phyloP scores from a whole-genome alignment of 2,888 invertebrate genomes.

The Sesia bembeciformis region DNA sequence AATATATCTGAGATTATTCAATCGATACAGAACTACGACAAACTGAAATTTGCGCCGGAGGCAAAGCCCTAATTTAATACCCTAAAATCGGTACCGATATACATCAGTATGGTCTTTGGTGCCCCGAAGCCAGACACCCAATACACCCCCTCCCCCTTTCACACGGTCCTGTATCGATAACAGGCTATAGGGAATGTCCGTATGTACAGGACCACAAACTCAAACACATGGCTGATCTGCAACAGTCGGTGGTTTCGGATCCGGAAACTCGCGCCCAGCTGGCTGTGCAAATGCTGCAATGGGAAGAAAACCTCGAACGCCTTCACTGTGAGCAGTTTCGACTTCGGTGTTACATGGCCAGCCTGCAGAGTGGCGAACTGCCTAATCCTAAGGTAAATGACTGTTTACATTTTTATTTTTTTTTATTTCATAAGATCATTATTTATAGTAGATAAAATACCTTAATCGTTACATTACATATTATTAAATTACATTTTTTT shows the following conservation, averaged over 20 bases:
- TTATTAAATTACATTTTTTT: no score
- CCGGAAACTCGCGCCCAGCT: slow-evolving; percentile 93
- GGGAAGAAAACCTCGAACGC: slow-evolving; percentile 97
- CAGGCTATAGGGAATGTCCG: neutral
- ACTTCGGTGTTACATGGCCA: slow-evolving; percentile 96
- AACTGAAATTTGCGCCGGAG: no score
- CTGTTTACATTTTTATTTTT: neutral
- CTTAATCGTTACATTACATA: no score
- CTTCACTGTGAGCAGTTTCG: slow-evolving; percentile 98
- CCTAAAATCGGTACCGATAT: no score
- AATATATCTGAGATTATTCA: no score
- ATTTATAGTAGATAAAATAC: no score
- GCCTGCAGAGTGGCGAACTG: slow-evolving; percentile 94
- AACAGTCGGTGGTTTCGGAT: slow-evolving; percentile 96
- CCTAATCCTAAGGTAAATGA: slow-evolving; percentile 94
- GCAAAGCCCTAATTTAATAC: no score
- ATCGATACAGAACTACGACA: no score
- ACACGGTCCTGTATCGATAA: neutral
- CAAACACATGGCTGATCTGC: slow-evolving; percentile 98
- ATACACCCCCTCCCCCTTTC: no score
- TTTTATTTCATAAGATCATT: no score
- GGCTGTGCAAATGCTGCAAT: slow-evolving; percentile 93
- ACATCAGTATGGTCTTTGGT: no score
- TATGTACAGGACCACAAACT: slow-evolving; percentile 90
- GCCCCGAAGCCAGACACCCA: no score